A percentile compares a stretch with the other conserved stretches of the same genome.
Conservation (phyloP, 2,888 invertebrate genomes). For the Mactromeris polynyma region DNA sequence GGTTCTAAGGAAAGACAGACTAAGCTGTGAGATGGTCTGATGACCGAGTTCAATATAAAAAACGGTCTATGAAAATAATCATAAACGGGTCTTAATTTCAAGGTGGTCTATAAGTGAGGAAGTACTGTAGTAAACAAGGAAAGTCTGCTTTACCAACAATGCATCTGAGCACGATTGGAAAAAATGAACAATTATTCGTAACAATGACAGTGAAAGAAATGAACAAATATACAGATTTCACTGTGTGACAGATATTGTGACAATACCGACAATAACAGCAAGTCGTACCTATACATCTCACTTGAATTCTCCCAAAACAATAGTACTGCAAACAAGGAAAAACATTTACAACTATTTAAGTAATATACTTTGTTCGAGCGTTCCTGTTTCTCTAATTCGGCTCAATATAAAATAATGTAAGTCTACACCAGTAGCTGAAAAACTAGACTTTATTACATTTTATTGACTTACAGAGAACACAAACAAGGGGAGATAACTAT, state of each 20-base stretch:
- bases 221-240: background rate
- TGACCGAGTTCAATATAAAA: no score
- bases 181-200: background rate
- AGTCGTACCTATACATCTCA: conserved; percentile 45
- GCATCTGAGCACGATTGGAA: background rate
- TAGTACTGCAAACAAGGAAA: conserved; percentile 67
- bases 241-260: conserved; percentile 14
- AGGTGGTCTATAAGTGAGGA: no score
- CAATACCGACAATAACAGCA: conserved; percentile 19
- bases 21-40: no score
- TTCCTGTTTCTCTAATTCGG: background rate
- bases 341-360: background rate
- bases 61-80: no score
- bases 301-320: conserved; percentile 70
- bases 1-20: no score
- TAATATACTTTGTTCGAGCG: background rate
- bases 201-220: background rate
- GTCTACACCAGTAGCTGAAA: background rate
- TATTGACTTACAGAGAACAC: background rate
- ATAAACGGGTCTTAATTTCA: background rate
- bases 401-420: background rate
- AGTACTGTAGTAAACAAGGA: background rate
- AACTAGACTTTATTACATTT: background rate
- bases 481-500: background rate
- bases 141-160: background rate